Evolutionary conservation across 2,797 vertebrate species (phyloP), one percentile per base, ranked within the genome.

Genomic region (Aselliscus stoliczkanus): DNA sequence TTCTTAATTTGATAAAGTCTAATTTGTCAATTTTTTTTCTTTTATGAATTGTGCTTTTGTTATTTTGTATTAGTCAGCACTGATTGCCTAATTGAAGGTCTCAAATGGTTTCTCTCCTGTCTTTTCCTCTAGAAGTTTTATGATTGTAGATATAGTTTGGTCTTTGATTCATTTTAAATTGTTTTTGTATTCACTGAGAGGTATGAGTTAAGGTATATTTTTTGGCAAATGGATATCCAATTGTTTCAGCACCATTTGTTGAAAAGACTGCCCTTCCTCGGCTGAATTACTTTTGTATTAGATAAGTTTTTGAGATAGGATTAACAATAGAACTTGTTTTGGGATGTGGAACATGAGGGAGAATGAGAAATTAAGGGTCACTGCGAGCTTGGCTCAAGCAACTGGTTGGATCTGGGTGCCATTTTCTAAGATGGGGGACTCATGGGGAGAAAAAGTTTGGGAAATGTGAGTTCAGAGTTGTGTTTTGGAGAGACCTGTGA

Each of bases 1-100:
- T 83, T 94, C 27, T 88, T 95, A 83, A 86, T 94, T 87, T 42
- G 11, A 54, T 85, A 70, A 62, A 62, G 31, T 73, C 23, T 92
- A 85, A 77, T 77, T 76, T 81, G n/a, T 62, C 15, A 8, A 0
- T n/a, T 88, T 96, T 93, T 93, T 50, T 50, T 50, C 42, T 92
- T 76, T 84, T 81, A 60, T 82, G 13, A 10, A 42, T 64, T n/a
- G 31, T 85, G 29, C 23, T 85, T 93, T 86, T 52, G n/a, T 11
- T 69, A 44, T 73, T 82, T 17, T 65, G 29, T 39, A 27, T 82
- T 14, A 50, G 47, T 50, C 47, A 15, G 60, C 90, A 64, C 39
- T 76, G 27, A 47, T 44, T 77, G 60, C 42, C 39, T 56, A 80
- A 95, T 60, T 10, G 34, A 73, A 44, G 54, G 47, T 94, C 65